phyloP scores from a whole-genome alignment of 2,113 vertebrate genomes.

The Tragelaphus scriptus region DNA sequence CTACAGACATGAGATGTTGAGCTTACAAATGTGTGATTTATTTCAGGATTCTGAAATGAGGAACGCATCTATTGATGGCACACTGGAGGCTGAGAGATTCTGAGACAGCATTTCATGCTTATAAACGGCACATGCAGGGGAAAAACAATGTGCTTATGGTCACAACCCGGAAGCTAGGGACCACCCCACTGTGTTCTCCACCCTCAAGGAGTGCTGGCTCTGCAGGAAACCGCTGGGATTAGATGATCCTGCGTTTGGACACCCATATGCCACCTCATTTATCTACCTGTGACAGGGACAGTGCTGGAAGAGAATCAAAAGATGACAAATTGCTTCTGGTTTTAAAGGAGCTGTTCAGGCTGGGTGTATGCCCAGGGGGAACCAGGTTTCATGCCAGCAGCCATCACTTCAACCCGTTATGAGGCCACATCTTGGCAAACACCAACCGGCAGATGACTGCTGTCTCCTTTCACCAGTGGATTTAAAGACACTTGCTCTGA shows the following conservation, averaged over 20 bases:
- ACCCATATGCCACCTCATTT: conserved; percentile 60
- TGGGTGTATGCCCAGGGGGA: conserved; percentile 26
- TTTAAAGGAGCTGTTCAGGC: conserved; percentile 65
- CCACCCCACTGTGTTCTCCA: neutral
- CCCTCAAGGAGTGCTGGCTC: neutral
- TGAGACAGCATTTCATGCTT: conserved; percentile 62
- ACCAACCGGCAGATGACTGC: neutral
- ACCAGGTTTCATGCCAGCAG: conserved; percentile 33
- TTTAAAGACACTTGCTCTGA: neutral
- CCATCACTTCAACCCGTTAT: neutral
- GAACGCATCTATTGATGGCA: conserved; percentile 42
- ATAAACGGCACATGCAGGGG: conserved; percentile 44
- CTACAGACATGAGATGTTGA: conserved; percentile 37
- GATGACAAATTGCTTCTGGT: conserved; percentile 68
- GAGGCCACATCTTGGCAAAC: conserved; percentile 46
- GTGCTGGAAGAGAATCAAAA: conserved; percentile 64
- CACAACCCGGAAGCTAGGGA: neutral
- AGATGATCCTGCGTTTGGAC: conserved; percentile 25
- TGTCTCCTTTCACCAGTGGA: conserved; percentile 25
- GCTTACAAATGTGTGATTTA: conserved; percentile 70
- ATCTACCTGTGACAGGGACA: conserved; percentile 68
- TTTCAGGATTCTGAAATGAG: conserved; percentile 57
- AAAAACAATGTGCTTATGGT: conserved; percentile 61
- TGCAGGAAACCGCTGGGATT: neutral
- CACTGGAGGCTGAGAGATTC: conserved; percentile 61